Base-by-base conservation (phyloP, 2,888 invertebrate genomes). In the Ernsta delagoae region DNA sequence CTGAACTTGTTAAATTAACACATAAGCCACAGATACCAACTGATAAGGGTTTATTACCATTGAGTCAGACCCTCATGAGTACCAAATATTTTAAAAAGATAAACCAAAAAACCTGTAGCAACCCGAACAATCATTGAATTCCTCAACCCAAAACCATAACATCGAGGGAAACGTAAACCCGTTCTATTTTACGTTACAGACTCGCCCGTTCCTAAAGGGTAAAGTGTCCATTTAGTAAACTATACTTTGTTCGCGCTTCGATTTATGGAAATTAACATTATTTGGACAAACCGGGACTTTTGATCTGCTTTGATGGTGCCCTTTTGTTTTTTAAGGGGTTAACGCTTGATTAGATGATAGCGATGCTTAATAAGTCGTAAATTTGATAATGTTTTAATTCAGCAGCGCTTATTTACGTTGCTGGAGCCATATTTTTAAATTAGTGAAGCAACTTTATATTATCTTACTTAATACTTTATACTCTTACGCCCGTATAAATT, bases 231-330 rank as follows among this genome's bases (percentile, higher is more conserved):
- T 85, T 90, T 84, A 84, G 75, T 70, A 75, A 77, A 75, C 85
- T 87, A 89, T 90, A 87, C 77, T 90, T 90, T 90, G 85, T 91
- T 92, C 88, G 87, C 90, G 91, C 89, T 86, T 88, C 81, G 84
- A 86, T 87, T 87, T 88, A 88, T 86, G 87, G 79, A 87, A 83
- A 89, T 85, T 80, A 82, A 83, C 82, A 72, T 79, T 81, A 79
- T 83, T 85, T 81, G 80, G 73, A 71, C 74, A 72, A 65, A 75
- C 74, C 83, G 87, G 84, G 79, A 70, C 78, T 77, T 82, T 85
- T 80, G 79, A 79, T 77, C 72, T 54, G 59, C 1, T 48, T 57
- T 75, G 74, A 76, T 78, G 72, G 75, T 73, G 70, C 45, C 74
- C 72, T 75, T 77, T 65, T 67, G 50, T 71, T 75, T 74, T 75